Conservation (phyloP, 2,888 invertebrate genomes). For the Cistogaster globosa region DNA sequence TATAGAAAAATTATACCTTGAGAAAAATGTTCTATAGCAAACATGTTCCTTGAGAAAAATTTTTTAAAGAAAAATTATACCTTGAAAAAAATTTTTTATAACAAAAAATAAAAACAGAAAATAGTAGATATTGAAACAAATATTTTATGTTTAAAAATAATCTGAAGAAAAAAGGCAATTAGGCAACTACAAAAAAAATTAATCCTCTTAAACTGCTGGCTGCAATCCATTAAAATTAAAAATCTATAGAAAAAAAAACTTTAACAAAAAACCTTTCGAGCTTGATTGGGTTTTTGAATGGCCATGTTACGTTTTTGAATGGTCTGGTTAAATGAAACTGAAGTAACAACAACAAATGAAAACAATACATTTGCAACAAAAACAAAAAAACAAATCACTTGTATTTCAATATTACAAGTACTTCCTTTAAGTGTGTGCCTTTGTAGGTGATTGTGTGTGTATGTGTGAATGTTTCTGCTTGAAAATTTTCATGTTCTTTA, state of each 20-base stretch:
- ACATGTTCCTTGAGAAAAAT: too few species aligned
- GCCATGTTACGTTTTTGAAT: conserved; percentile 65
- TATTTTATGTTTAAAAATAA: too few species aligned
- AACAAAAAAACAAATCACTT: background rate
- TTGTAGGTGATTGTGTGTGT: background rate
- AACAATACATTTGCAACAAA: background rate
- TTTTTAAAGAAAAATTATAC: too few species aligned
- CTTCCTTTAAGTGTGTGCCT: conserved; percentile 17
- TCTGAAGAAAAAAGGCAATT: too few species aligned
- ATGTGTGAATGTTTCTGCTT: conserved; percentile 29
- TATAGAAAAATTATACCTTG: background rate
- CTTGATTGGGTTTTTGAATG: conserved; percentile 70
- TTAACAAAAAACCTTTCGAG: conserved; percentile 62
- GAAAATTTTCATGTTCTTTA: conserved; percentile 38
- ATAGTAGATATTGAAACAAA: too few species aligned
- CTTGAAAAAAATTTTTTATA: too few species aligned
- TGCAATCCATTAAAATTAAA: conserved; percentile 16
- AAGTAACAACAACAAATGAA: conserved; percentile 32
- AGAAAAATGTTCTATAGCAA: background rate
- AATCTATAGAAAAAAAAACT: conserved; percentile 21
- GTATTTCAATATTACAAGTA: conserved; percentile 11
- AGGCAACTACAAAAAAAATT: background rate
- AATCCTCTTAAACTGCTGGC: conserved; percentile 10
- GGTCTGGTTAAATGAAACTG: conserved; percentile 59
- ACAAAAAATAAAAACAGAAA: too few species aligned